Percentiles rank a stretch among this genome's conserved stretches.
These are phyloP conservation scores for Nixonia krombeini DNA, from an alignment of 1,140 invertebrate species.

Conservation along the genomic window DNA sequence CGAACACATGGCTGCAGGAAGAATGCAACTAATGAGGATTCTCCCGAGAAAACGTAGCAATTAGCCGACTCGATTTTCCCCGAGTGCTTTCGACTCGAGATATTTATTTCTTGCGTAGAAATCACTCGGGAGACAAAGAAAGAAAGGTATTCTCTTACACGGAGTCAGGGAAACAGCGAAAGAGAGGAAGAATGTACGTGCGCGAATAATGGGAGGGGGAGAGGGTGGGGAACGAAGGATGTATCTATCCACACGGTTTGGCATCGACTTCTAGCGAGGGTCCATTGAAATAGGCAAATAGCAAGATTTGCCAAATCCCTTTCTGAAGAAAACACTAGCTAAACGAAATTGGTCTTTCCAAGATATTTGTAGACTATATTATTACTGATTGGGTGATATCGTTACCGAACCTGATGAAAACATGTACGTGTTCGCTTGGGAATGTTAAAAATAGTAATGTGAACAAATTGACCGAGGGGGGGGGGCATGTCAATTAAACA, in stretches of 20 bases:
- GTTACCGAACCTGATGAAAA: too few species aligned
- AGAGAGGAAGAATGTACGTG: slow-evolving; percentile 24
- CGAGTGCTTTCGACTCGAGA: slow-evolving; percentile 51
- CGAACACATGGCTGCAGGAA: slow-evolving; percentile 30
- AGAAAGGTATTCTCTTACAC: slow-evolving; percentile 12
- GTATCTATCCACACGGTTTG: slow-evolving; percentile 11
- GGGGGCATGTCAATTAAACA: too few species aligned
- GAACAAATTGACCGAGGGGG: too few species aligned
- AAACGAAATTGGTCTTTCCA: too few species aligned
- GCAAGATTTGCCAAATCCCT: neutral
- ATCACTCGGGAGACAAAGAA: slow-evolving; percentile 30
- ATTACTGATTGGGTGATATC: too few species aligned
- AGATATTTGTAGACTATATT: too few species aligned
- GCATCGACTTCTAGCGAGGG: neutral
- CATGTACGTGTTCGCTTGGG: too few species aligned
- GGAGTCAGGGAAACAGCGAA: slow-evolving; percentile 14
- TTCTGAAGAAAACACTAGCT: too few species aligned
- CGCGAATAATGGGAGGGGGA: slow-evolving; percentile 8
- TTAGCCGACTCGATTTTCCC: slow-evolving; percentile 61
- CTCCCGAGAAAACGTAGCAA: slow-evolving; percentile 58
- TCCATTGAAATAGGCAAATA: too few species aligned
- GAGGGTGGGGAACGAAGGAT: neutral
- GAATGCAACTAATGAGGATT: slow-evolving; percentile 54
- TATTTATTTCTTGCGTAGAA: slow-evolving; percentile 55
- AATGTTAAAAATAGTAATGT: too few species aligned